Evolutionary conservation across 2,113 vertebrate species (phyloP), one percentile per base, ranked within the genome.

Genomic region (Ophiodon elongatus): DNA sequence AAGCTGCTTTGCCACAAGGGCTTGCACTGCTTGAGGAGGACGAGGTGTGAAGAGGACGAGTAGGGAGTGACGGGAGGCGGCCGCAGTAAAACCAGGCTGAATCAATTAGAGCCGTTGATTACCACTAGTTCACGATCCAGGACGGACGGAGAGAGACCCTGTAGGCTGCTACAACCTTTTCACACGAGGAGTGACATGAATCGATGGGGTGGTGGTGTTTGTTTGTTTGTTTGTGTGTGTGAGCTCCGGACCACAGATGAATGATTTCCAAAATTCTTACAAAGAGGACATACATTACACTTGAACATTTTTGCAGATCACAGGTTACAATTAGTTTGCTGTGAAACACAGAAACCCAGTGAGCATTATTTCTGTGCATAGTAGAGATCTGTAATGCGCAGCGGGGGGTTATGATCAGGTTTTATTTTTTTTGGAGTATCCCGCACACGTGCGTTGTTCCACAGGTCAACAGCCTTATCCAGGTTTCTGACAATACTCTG

Each of bases 1-100:
- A 94, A 93, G 91, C 93, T 85, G 89, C 91, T 93, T 93, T 84
- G 37, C 85, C 88, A 91, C 83, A 83, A 88, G 83, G 76, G 76
- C 35, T 83, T 73, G 56, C 65, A 73, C 84, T 87, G 85, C 89
- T 73, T 79, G 88, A 65, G 59, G 73, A 87, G 76, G 47, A 21
- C 1, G 73, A 85, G 76, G 76, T 50, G 68, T 2, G 37, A 39
- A 27, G 37, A 70, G 60, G 83, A 68, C 57, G 54, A 54, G 52
- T 21, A 50, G 41, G 72, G 50, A 25, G 67, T 69, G 76, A 73
- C 29, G 4, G 4, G 54, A 80, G 78, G 65, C 31, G 43, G 54
- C 52, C 54, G 41, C 23, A 13, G 76, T 54, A 83, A 91, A 90
- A 82, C 60, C 21, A n/a, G 47, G 80, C 80, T 85, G 80, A 91